Evolutionary conservation across 2,888 invertebrate species (phyloP), one percentile per base, ranked within the genome.

Genomic region (Gibbula magus): DNA sequence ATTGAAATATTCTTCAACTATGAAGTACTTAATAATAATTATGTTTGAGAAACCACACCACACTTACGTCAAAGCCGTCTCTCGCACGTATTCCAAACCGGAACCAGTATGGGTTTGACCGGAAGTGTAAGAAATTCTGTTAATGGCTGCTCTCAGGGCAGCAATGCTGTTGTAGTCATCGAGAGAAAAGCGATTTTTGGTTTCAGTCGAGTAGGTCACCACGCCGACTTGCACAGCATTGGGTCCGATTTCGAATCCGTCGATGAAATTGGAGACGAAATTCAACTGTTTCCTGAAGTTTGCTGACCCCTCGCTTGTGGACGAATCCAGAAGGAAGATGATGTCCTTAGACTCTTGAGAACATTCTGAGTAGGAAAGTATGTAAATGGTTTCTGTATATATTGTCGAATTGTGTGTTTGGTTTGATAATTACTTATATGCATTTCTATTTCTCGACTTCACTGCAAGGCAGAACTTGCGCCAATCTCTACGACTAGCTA

Each of bases 241-340:
- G n/a, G 83, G 83, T 13, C 88, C 87, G 53, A 89, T 83, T 45
- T 86, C 85, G 79, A 88, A 89, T 70, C 84, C 83, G 52, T 84
- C 84, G 3, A 88, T 84, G 78, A 89, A 87, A 61, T 86, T 80
- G 22, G 84, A 82, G 29, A 87, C 85, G 75, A 90, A 90, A n/a
- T 84, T 80, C 1, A 88, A 80, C 80, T 89, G 87, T 51, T 87
- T 88, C 51, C 86, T 84, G 80, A 89, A 90, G 83, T 90, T 87
- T 8, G 81, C 84, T 0, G 80, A 35, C 18, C 88, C 88, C 67
- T 89, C 88, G 73, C 88, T 89, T 4, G 82, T 78, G 7, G 88
- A 88, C 18, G 86, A 79, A 45, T 88, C 88, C 74, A 88, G 70
- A 13, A 88, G 77, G 73, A 89, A 89, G 18, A 88, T 85, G 32